Evolutionary conservation across 2,113 vertebrate genomes (phyloP), one percentile per base, ranked within the genome.

Genomic region (Otolemur garnettii): DNA sequence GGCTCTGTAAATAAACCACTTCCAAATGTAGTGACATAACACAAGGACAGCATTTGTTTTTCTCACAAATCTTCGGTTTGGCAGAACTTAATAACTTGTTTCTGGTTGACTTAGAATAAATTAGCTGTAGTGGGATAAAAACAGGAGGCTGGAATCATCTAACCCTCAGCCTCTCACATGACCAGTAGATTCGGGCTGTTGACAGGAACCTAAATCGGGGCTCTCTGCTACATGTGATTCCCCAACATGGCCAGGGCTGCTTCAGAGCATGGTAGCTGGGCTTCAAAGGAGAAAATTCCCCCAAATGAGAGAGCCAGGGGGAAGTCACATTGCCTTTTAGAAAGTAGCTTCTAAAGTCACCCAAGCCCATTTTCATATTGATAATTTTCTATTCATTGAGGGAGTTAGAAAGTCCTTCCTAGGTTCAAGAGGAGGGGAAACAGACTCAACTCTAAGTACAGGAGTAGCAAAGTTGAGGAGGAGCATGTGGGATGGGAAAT

Each of bases 271-370:
- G 17, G 24, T 18, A 75, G 4, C n/a, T 69, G 53, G 30, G 38
- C 87, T 92, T 90, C 57, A 17, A 62, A 77, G 53, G 7, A 91
- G 81, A 96, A 93, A 89, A 81, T 2, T 28, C 9, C 13, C 12
- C 7, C n/a, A 64, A 80, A 50, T 71, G 35, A 69, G 26, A 74
- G 12, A 74, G 7, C 13, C 28, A 35, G 57, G 62, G 68, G 18
- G 50, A 68, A 69, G 14, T 80, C 33, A 24, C 24, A 59, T 3
- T 85, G 18, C 8, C 30, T 93, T 79, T 57, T 42, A 42, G 12
- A n/a, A 83, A 7, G 7, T 28, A 74, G 24, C 15, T 64, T 92
- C 77, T 28, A 85, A 83, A 42, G n/a, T 82, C 17, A 60, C 14
- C 9, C 66, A 80, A 7, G 18, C 35, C 77, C 42, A 59, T 4